Base-by-base conservation (phyloP, 2,113 vertebrate species). In the Casuarius casuarius region DNA sequence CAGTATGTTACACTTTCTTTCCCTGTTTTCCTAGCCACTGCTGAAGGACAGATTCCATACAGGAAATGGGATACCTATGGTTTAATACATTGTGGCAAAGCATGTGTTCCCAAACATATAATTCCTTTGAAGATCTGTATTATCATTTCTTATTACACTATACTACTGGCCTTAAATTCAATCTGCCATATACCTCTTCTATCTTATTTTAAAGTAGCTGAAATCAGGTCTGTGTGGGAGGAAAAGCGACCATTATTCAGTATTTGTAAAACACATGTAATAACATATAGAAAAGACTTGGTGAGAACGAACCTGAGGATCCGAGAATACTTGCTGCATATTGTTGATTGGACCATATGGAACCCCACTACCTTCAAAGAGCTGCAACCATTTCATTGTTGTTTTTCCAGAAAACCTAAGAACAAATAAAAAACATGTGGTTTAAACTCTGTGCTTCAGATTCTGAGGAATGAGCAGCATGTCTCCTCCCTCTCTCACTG, bases 291-390 rank as follows among this genome's bases (percentile, higher is more conserved):
- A 86, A 96, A 88, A 89, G 52, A 48, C 58, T 85, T 20, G 58
- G 74, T 21, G 38, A 91, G 73, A 72, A 96, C 99, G 98, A 94
- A 99, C 99, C 99, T 99, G 99, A 21, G 99, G 98, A 85, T 99
- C 98, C 10, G 98, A 97, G 95, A 99, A 99, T 15, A 99, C 99
- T 94, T 98, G 97, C 97, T 99, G 98, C 92, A 99, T 99, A 87
- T 92, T 99, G 97, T 99, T 99, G 98, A 99, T 99, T 71, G 99
- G 99, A 54, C 99, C 99, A 7, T 99, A 99, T 10, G 99, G 99
- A 96, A 99, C 98, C 22, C 98, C 98, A 49, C 98, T 99, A 48
- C 98, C 99, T 97, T 99, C 98, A 90, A 99, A 99, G 88, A 97
- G 97, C 88, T 91, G 92, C 95, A 99, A 96, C 99, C 99, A 99